These are phyloP conservation scores for Eurystomus glaucurus DNA, from an alignment of 2,797 vertebrate species.

Conservation along the genomic window DNA sequence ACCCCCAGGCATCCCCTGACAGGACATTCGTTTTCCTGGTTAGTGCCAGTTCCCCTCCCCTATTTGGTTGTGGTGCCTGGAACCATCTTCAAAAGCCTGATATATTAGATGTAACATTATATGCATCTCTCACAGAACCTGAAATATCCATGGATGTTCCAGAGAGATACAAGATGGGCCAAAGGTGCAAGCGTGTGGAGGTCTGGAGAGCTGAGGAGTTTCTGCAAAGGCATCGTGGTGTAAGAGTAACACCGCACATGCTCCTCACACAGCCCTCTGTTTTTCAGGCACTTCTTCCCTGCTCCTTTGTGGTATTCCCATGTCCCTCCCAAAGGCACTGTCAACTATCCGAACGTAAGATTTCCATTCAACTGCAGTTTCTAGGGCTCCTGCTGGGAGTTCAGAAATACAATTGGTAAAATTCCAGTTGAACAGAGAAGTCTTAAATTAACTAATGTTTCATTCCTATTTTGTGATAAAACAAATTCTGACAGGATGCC, in stretches of 20 bases:
- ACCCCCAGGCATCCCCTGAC: not conserved
- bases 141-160: not conserved
- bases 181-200: not conserved
- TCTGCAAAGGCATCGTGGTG: not conserved
- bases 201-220: constrained; percentile 5
- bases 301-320: not conserved
- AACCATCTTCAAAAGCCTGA: not conserved
- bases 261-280: not conserved
- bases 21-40: not conserved
- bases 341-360: not conserved
- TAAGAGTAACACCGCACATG: not conserved
- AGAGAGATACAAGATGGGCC: not conserved
- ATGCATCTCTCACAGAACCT: not conserved
- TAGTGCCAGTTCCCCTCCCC: not conserved
- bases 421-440: not conserved
- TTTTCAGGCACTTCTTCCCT: constrained; percentile 13
- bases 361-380: not conserved
- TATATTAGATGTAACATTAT: not conserved
- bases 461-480: constrained; percentile 21
- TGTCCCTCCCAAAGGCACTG: not conserved
- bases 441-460: not conserved
- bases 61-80: not conserved
- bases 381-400: constrained; percentile 31
- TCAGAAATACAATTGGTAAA: constrained; percentile 43
- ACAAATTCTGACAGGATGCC: not conserved